A percentile compares a stretch with the other conserved stretches of the same genome.
Conservation (phyloP, 2,888 invertebrate species). For the Oasisia sp. region DNA sequence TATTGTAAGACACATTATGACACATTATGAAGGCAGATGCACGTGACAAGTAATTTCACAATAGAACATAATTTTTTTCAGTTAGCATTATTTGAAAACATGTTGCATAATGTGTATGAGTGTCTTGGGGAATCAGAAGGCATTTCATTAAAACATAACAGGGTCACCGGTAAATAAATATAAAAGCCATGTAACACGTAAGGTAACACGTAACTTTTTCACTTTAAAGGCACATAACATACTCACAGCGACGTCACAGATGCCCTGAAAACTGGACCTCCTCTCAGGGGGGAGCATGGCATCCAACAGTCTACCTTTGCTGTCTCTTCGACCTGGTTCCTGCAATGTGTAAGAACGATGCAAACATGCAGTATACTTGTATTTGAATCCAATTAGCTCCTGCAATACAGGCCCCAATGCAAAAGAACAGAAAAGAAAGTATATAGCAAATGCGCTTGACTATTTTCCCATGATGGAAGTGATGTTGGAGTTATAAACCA, state of each 20-base stretch:
- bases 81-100: too few relatives aligned
- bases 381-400: too few relatives aligned
- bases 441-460: not conserved
- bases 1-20: too few relatives aligned
- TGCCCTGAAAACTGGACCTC: constrained; percentile 37
- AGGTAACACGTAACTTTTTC: too few relatives aligned
- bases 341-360: not conserved
- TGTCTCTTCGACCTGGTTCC: constrained; percentile 30
- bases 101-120: too few relatives aligned
- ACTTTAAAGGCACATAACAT: not conserved
- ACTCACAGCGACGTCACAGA: constrained; percentile 36
- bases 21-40: too few relatives aligned
- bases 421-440: not conserved
- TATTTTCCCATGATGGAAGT: not conserved
- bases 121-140: too few relatives aligned
- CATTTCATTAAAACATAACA: too few relatives aligned
- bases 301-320: constrained; percentile 27
- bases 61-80: not conserved
- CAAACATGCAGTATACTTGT: not conserved
- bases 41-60: not conserved
- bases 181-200: too few relatives aligned
- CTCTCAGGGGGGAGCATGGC: constrained; percentile 25
- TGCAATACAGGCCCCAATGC: too few relatives aligned
- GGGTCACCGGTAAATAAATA: too few relatives aligned
- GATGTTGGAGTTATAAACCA: not conserved